Conservation (phyloP, 2,797 vertebrate genomes). For the Parauchenoglanis ngamensis region DNA sequence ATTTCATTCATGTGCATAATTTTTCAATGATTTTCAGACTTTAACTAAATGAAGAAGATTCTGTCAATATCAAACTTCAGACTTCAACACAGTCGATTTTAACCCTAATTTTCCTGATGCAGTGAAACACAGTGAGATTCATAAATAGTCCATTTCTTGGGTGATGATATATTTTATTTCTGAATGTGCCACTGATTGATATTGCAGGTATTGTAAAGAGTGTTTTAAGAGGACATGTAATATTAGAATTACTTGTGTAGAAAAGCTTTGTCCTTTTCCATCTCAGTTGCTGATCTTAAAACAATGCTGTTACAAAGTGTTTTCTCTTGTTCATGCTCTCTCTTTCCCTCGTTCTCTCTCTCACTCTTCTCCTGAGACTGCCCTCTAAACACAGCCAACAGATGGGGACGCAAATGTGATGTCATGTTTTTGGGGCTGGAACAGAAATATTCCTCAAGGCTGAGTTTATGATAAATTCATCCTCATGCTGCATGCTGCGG, state of each 20-base stretch:
- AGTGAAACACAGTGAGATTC: background rate
- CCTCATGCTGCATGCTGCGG: constrained; percentile 36
- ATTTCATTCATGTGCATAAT: background rate
- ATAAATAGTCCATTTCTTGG: background rate
- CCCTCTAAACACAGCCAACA: constrained; percentile 65
- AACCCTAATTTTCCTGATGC: background rate
- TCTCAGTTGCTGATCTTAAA: constrained; percentile 69
- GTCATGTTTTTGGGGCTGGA: constrained; percentile 57
- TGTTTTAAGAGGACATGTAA: background rate
- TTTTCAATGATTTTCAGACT: background rate
- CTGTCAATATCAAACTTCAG: background rate
- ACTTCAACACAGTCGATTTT: background rate
- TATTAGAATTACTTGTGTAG: constrained; percentile 77
- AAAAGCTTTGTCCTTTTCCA: constrained; percentile 72
- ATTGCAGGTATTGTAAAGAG: background rate
- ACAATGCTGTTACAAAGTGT: constrained; percentile 62
- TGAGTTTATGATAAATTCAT: constrained; percentile 40
- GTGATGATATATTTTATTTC: background rate
- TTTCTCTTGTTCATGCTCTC: constrained; percentile 8
- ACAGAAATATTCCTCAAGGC: constrained; percentile 49
- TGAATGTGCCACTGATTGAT: background rate
- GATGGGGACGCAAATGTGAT: constrained; percentile 68
- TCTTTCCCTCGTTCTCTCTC: constrained; percentile 23
- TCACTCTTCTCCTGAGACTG: constrained; percentile 50
- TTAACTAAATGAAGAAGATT: background rate